A percentile compares a stretch with the other conserved stretches of the same genome.
Evolutionary conservation across 2,888 invertebrate genomes (phyloP).

Genomic region (Acrobasis suavella): DNA sequence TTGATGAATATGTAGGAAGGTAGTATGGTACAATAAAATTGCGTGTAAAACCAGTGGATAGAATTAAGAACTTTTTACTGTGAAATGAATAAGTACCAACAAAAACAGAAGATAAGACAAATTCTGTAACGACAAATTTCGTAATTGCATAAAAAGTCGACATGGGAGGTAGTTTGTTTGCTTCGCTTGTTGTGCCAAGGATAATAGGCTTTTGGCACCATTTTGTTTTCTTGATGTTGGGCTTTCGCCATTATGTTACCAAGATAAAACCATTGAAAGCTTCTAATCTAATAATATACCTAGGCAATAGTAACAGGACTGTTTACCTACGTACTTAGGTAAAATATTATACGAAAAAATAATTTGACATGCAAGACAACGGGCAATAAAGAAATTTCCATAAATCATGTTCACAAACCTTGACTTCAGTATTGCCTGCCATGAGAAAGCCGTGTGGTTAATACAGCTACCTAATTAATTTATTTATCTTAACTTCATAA

Average conservation of each 20-base stretch:
- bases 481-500: background rate
- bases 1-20: background rate
- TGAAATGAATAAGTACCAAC: too few species aligned
- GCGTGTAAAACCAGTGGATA: background rate
- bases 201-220: conserved; percentile 23
- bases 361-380: conserved; percentile 62
- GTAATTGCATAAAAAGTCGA: too few species aligned
- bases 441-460: conserved; percentile 37
- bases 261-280: conserved; percentile 49
- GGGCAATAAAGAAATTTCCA: conserved; percentile 25
- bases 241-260: conserved; percentile 35
- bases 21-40: background rate
- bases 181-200: background rate
- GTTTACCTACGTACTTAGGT: background rate
- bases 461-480: background rate
- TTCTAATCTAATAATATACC: background rate
- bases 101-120: too few species aligned
- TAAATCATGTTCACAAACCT: conserved; percentile 51
- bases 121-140: too few species aligned
- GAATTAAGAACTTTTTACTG: background rate
- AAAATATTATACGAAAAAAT: background rate
- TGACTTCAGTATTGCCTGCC: conserved; percentile 62
- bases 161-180: conserved; percentile 10
- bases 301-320: background rate
- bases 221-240: conserved; percentile 23